Conservation (phyloP, 2,888 invertebrate species). For the Lepidochitona cinerea region DNA sequence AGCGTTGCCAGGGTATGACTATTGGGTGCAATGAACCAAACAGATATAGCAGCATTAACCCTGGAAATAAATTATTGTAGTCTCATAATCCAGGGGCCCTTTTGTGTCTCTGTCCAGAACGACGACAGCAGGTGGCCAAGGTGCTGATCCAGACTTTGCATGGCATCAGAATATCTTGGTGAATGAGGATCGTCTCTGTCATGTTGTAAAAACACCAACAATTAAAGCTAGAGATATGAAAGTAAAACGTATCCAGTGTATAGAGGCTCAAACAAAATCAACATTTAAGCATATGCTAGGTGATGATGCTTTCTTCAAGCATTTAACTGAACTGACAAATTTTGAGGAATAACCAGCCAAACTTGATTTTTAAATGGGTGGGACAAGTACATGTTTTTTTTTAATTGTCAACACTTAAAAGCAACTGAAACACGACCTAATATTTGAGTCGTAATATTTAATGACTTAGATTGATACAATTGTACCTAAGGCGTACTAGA, state of each 20-base stretch:
- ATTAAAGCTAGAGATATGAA: not conserved
- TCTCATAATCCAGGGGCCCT: slow-evolving; percentile 31
- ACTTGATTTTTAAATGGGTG: too few relatives aligned
- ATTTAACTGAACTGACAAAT: not conserved
- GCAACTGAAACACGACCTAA: too few relatives aligned
- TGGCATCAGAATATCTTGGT: slow-evolving; percentile 29
- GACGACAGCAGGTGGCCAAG: slow-evolving; percentile 29
- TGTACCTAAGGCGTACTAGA: too few relatives aligned
- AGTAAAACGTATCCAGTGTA: not conserved
- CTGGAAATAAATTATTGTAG: slow-evolving; percentile 29
- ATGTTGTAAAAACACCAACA: slow-evolving; percentile 13
- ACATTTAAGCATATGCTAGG: not conserved
- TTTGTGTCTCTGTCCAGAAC: slow-evolving; percentile 39
- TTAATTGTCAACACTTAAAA: too few relatives aligned
- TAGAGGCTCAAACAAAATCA: not conserved
- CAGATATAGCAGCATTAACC: slow-evolving; percentile 34
- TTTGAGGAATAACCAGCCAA: not conserved
- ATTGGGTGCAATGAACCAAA: slow-evolving; percentile 32
- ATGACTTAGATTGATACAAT: too few relatives aligned
- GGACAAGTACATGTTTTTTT: too few relatives aligned
- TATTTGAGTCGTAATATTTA: too few relatives aligned
- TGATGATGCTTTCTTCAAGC: not conserved
- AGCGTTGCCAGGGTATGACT: slow-evolving; percentile 42
- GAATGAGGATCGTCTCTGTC: slow-evolving; percentile 32
- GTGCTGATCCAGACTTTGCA: slow-evolving; percentile 30